Evolutionary conservation across 1,140 invertebrate genomes (phyloP).

Genomic region (Diachasmimorpha longicaudata): DNA sequence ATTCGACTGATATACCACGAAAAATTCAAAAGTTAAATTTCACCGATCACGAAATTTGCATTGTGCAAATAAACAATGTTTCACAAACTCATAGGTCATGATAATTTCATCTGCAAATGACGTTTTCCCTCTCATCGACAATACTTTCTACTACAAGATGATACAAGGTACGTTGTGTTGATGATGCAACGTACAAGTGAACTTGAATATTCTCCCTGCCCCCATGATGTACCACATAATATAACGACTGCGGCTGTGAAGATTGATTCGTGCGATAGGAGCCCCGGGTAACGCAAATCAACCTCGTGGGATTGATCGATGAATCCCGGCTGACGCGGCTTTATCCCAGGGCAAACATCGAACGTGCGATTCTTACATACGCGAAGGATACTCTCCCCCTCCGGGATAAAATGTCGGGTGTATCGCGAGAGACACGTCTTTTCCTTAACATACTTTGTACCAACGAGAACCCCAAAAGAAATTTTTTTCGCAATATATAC

Average conservation of each 20-base stretch:
- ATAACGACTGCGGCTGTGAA: background rate
- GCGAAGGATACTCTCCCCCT: background rate
- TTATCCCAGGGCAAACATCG: slow-evolving; percentile 10
- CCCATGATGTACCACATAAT: background rate
- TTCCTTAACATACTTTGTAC: background rate
- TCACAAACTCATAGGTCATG: no score
- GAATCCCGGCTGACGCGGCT: slow-evolving; percentile 21
- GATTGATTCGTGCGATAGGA: slow-evolving; percentile 18
- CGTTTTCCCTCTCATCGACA: background rate
- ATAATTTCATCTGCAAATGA: no score
- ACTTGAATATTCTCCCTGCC: slow-evolving; percentile 13
- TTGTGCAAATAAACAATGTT: no score
- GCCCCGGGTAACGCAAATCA: slow-evolving; percentile 21
- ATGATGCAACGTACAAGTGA: slow-evolving; percentile 21
- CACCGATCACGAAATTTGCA: no score
- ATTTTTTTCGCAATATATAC: background rate
- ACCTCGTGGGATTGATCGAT: slow-evolving; percentile 22
- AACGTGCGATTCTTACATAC: background rate
- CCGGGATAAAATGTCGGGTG: background rate
- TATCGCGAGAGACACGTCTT: background rate
- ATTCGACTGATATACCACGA: no score
- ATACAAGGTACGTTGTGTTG: background rate
- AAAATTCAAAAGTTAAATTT: no score
- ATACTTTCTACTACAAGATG: background rate
- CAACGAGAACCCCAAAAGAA: background rate